A percentile compares a stretch with the other conserved stretches of the same genome.
Conservation (phyloP, 2,797 vertebrate genomes). For the Lerista edwardsae region DNA sequence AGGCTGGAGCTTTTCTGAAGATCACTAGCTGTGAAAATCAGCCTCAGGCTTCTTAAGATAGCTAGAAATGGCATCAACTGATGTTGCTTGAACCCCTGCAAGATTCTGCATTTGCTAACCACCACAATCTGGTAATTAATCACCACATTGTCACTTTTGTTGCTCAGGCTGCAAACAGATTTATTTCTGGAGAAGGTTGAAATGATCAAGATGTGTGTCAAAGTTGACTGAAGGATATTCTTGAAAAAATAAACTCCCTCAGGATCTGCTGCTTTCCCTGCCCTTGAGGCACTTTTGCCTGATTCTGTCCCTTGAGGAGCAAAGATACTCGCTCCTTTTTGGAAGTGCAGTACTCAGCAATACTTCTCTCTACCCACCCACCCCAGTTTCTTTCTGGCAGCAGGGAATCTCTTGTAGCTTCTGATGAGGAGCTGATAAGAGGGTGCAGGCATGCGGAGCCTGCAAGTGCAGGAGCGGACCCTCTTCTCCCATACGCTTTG, state of each 20-base stretch:
- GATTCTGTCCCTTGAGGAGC: background rate
- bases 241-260: background rate
- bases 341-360: background rate
- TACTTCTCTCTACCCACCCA: background rate
- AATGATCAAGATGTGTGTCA: background rate
- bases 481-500: background rate
- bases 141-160: background rate
- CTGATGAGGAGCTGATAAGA: background rate
- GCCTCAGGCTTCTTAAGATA: background rate
- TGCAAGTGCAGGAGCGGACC: background rate
- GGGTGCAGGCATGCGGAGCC: background rate
- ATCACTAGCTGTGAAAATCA: background rate
- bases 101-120: background rate
- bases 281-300: too few relatives aligned
- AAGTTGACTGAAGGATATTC: background rate
- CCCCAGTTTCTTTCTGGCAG: background rate
- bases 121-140: background rate
- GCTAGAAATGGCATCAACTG: background rate
- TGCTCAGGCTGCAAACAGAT: background rate
- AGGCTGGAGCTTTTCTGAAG: background rate
- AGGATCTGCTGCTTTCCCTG: background rate
- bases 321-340: background rate
- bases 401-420: background rate
- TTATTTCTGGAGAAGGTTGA: constrained; percentile 3
- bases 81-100: background rate